Evolutionary conservation across 53 echinoderm and acorn worm species (phyloP).

Genomic region (Pentamera pediparva): DNA sequence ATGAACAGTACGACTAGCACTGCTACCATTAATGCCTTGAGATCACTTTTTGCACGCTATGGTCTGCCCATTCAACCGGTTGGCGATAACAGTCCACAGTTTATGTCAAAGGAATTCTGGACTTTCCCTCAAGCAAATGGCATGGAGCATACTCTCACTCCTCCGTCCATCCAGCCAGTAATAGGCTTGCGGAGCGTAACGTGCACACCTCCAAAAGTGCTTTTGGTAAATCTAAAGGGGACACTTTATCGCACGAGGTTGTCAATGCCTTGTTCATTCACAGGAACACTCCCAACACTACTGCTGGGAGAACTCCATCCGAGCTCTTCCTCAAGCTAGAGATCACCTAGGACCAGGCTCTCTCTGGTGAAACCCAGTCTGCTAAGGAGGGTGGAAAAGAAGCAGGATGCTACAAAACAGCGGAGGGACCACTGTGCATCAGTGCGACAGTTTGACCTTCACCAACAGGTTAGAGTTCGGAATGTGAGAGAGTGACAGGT

Average conservation of each 20-base stretch:
- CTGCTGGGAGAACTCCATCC: background rate
- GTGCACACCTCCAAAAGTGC: constrained; percentile 3
- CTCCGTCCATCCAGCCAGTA: constrained; percentile 21
- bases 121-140: background rate
- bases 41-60: no score
- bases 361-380: no score
- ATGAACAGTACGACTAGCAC: no score
- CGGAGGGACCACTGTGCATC: background rate
- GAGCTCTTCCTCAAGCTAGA: constrained; percentile 4
- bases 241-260: background rate
- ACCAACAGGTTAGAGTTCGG: background rate
- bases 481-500: background rate
- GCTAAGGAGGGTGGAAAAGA: background rate
- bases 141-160: constrained; percentile 8
- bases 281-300: background rate
- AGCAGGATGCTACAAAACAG: no score
- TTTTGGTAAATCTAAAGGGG: background rate
- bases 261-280: background rate
- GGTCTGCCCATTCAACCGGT: no score
- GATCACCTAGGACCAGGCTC: background rate
- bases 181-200: background rate
- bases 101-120: no score
- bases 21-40: no score
- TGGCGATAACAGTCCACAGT: no score
- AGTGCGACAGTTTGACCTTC: background rate